phyloP scores from a whole-genome alignment of 1,140 invertebrate species.

The Cotesia chilonis region DNA sequence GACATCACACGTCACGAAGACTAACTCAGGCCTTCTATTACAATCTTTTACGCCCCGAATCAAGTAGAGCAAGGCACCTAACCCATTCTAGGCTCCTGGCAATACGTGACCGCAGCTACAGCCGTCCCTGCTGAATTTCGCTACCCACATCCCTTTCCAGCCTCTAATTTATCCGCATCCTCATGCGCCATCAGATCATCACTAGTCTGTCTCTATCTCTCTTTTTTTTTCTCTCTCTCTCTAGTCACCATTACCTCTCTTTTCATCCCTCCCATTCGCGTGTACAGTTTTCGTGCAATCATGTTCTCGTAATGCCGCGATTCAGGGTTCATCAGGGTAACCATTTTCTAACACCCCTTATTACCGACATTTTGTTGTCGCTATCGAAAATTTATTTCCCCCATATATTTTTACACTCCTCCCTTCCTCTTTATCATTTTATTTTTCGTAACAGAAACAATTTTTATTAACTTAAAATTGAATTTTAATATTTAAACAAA shows the following conservation, averaged over 20 bases:
- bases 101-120: conserved; percentile 48
- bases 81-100: conserved; percentile 46
- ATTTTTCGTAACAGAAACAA: too few relatives aligned
- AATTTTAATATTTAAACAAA: too few relatives aligned
- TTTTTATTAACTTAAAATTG: too few relatives aligned
- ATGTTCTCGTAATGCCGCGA: conserved; percentile 60
- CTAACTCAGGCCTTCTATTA: conserved; percentile 50
- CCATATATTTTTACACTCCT: not conserved
- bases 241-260: not conserved
- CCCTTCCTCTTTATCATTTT: not conserved
- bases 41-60: conserved; percentile 14
- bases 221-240: not conserved
- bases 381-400: conserved; percentile 24
- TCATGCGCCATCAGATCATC: conserved; percentile 6
- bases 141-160: not conserved
- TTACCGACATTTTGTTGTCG: conserved; percentile 57
- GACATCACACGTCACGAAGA: conserved; percentile 54
- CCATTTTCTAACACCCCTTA: conserved; percentile 62
- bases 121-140: conserved; percentile 23
- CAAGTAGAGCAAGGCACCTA: conserved; percentile 33
- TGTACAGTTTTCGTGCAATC: conserved; percentile 53
- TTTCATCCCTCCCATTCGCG: not conserved
- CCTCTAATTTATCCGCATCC: not conserved
- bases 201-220: not conserved
- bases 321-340: conserved; percentile 60